phyloP scores from a whole-genome alignment of 2,888 invertebrate genomes.

The Lepidocyrtinus sp. region DNA sequence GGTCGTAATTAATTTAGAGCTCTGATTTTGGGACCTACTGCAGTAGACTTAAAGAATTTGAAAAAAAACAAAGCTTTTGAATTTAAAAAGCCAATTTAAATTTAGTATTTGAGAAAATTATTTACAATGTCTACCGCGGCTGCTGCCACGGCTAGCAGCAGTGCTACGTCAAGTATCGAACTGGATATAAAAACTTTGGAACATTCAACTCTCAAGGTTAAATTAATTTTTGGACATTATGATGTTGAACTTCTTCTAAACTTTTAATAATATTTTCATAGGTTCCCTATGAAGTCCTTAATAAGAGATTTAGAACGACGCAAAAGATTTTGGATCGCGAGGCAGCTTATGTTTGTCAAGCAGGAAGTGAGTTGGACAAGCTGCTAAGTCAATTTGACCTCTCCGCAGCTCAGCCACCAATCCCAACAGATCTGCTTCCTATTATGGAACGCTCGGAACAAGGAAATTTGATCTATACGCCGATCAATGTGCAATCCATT shows the following conservation, averaged over 20 bases:
- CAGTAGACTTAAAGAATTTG: no score
- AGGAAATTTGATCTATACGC: not conserved
- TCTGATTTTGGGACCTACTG: no score
- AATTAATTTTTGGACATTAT: not conserved
- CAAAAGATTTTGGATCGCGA: conserved; percentile 96
- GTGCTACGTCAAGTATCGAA: conserved; percentile 21
- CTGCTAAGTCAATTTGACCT: conserved; percentile 77
- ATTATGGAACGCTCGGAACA: conserved; percentile 26
- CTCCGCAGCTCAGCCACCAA: conserved; percentile 39
- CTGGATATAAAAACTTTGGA: conserved; percentile 91
- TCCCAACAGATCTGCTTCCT: conserved; percentile 44
- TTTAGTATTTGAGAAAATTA: no score
- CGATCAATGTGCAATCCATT: conserved; percentile 54
- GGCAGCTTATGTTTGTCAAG: conserved; percentile 88
- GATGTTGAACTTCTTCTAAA: not conserved
- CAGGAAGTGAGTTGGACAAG: conserved; percentile 85
- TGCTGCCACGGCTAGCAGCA: not conserved
- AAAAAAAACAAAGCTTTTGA: no score
- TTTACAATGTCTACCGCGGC: not conserved
- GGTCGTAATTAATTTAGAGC: no score
- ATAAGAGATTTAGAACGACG: conserved; percentile 95
- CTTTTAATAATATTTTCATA: conserved; percentile 71
- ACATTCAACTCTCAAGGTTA: conserved; percentile 93
- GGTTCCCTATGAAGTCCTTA: conserved; percentile 98
- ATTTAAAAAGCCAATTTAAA: no score